A percentile compares a stretch with the other conserved stretches of the same genome.
Conservation (phyloP, 2,113 vertebrate species). For the Chaenocephalus aceratus region DNA sequence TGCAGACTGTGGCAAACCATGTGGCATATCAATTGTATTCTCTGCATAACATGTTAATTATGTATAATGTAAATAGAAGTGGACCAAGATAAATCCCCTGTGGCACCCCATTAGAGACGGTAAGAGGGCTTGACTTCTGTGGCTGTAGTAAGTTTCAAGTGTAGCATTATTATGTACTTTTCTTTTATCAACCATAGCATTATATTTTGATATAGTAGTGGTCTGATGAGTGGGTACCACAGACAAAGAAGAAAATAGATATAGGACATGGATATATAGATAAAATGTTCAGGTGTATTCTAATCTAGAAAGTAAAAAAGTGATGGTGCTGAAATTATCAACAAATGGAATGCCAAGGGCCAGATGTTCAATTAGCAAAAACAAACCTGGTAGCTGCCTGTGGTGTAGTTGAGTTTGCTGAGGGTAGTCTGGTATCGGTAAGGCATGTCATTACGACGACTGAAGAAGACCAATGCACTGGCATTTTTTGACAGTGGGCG, state of each 20-base stretch:
- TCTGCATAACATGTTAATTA: conserved; percentile 1
- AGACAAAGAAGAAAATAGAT: neutral
- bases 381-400: conserved; percentile 78
- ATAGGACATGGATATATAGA: neutral
- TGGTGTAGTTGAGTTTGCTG: conserved; percentile 81
- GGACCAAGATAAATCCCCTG: neutral
- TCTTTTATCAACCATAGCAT: too few species aligned
- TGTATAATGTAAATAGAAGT: neutral
- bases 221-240: neutral
- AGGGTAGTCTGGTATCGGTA: conserved; percentile 88
- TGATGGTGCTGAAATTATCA: too few species aligned
- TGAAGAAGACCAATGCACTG: conserved; percentile 91
- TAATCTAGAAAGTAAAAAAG: too few species aligned
- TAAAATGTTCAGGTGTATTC: too few species aligned
- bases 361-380: neutral
- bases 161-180: too few species aligned
- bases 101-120: neutral
- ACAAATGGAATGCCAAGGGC: too few species aligned
- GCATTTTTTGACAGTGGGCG: conserved; percentile 83
- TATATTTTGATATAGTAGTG: neutral
- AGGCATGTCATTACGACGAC: conserved; percentile 90
- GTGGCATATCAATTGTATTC: neutral
- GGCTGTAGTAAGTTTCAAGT: neutral
- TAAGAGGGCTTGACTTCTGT: neutral
- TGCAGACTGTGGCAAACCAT: too few species aligned